Conservation (phyloP, 2,888 invertebrate genomes). For the Agrypnus murinus region DNA sequence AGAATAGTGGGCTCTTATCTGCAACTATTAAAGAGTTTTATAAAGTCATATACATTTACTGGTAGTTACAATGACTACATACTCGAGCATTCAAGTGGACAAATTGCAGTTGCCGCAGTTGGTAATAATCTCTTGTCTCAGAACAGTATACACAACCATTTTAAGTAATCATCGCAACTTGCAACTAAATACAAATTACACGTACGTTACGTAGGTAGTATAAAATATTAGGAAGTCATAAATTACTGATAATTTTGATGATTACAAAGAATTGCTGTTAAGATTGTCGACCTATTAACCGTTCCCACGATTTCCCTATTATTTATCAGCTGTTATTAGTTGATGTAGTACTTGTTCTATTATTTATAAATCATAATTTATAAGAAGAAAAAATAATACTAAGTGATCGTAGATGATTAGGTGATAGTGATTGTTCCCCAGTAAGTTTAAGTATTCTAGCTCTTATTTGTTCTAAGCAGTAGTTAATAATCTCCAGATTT, state of each 20-base stretch:
- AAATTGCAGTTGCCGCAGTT: slow-evolving; percentile 15
- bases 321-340: slow-evolving; percentile 5
- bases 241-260: slow-evolving; percentile 48
- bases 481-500: no score
- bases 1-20: no score
- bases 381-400: slow-evolving; percentile 4
- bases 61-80: slow-evolving; percentile 13
- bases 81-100: slow-evolving; percentile 7
- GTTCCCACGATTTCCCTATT: slow-evolving; percentile 40
- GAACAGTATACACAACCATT: slow-evolving; percentile 12
- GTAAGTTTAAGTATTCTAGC: no score
- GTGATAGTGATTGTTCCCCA: no score
- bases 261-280: slow-evolving; percentile 32
- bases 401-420: no score
- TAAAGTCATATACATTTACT: no score
- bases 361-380: slow-evolving; percentile 6
- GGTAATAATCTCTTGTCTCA: slow-evolving; percentile 3
- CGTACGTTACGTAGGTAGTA: slow-evolving; percentile 35
- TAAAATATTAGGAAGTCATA: slow-evolving; percentile 48
- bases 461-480: no score
- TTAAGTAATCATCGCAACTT: slow-evolving; percentile 25
- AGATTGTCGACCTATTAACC: slow-evolving; percentile 33
- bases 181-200: slow-evolving; percentile 15
- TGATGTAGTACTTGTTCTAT: not conserved
- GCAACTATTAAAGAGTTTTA: no score